Evolutionary conservation across 2,888 invertebrate species (phyloP), one percentile per base, ranked within the genome.

Genomic region (Campoletis raptor): DNA sequence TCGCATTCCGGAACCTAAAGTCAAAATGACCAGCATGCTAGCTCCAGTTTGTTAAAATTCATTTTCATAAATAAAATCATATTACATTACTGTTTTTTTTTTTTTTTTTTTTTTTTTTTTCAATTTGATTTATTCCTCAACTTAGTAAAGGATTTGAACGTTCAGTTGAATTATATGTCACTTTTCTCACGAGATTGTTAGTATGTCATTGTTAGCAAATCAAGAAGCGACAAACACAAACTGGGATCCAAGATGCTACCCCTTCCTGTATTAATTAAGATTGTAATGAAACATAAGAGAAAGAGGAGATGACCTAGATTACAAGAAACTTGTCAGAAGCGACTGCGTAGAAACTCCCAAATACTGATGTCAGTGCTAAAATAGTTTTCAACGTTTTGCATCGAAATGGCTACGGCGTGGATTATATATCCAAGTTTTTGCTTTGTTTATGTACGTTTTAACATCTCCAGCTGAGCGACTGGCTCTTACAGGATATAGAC

Each of bases 331-430:
- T 7, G 21, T 57, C 24, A 42, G 24, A 61, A 61, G 12, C 57
- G 12, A 61, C 10, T 57, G 61, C 76, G 45, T 42, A 76, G 45
- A 18, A 81, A 69, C 76, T 85, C 64, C 45, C 64, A 52, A 40
- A 52, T 78, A 78, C 81, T 81, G 85, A 85, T 61, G 73, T 77
- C 85, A 57, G 66, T 72, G 77, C 73, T 81, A 85, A 81, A 85
- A 85, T 81, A 85, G 81, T 81, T 85, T 30, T 81, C 81, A 76
- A 72, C 69, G 77, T 72, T 81, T 77, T 81, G 77, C 76, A 81
- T 64, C 78, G 66, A 9, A 54, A 66, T 52, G 36, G 67, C 36
- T 24, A 45, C 40, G 70, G 36, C 18, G 45, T 48, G n/a, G 24
- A 74, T 85, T 73, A 77, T 85, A 54, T 54, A 12, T 54, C 36